Conservation (phyloP, 2,113 vertebrate species). For the Guaruba guarouba region DNA sequence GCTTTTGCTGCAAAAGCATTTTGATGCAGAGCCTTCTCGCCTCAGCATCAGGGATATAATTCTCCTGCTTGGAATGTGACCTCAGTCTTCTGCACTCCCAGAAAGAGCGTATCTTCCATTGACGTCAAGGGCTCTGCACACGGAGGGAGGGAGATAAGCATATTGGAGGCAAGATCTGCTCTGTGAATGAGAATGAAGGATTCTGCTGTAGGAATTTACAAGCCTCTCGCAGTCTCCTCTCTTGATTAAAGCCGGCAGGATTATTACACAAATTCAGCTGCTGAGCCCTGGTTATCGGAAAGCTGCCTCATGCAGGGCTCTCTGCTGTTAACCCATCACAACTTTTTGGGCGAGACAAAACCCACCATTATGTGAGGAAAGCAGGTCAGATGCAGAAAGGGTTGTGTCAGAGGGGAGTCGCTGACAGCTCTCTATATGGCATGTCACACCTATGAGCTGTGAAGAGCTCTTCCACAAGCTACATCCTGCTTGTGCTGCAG, state of each 20-base stretch:
- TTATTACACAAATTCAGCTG: slow-evolving; percentile 30
- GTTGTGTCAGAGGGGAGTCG: neutral
- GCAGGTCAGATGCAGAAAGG: neutral
- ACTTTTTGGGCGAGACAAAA: neutral
- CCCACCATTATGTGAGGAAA: neutral
- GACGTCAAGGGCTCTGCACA: slow-evolving; percentile 69
- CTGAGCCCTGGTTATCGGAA: neutral
- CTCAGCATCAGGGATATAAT: neutral
- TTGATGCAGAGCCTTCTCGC: neutral
- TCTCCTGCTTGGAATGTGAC: slow-evolving; percentile 15
- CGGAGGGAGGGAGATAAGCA: slow-evolving; percentile 62
- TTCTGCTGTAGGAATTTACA: slow-evolving; percentile 65
- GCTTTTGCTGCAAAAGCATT: neutral
- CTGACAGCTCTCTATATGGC: neutral
- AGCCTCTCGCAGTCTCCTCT: slow-evolving; percentile 41
- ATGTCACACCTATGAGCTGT: neutral
- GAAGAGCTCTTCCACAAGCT: neutral
- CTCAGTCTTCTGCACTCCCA: slow-evolving; percentile 55
- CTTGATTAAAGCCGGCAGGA: slow-evolving; percentile 47
- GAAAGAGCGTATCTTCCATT: slow-evolving; percentile 60
- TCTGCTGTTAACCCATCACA: neutral
- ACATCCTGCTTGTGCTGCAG: neutral
- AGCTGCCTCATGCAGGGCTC: neutral
- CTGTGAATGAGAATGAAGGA: slow-evolving; percentile 43
- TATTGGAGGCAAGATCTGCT: slow-evolving; percentile 51